These are phyloP conservation scores for Stegophylla sp. DNA, from an alignment of 2,888 invertebrate genomes.

Conservation along the genomic window DNA sequence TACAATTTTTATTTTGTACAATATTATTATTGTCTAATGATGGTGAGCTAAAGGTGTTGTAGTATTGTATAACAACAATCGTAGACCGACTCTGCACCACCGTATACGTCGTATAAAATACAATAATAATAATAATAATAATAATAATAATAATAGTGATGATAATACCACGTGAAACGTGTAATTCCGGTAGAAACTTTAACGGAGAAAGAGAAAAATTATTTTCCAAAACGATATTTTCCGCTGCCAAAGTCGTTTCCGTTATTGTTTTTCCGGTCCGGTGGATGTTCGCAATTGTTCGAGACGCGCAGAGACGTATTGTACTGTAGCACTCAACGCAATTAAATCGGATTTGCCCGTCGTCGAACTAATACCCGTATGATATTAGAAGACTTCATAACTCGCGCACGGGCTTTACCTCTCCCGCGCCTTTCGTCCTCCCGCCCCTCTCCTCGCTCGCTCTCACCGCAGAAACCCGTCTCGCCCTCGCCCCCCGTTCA, in stretches of 20 bases:
- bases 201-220: constrained; percentile 3
- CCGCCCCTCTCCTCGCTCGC: neutral
- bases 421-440: neutral
- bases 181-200: constrained; percentile 20
- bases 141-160: constrained; percentile 38
- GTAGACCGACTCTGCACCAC: too few species aligned
- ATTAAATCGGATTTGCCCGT: constrained; percentile 49
- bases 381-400: constrained; percentile 39
- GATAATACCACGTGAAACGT: constrained; percentile 24
- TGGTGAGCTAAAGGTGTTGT: too few species aligned
- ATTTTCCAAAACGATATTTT: constrained; percentile 20
- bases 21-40: too few species aligned
- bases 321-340: neutral
- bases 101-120: too few species aligned
- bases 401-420: neutral
- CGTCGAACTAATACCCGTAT: constrained; percentile 39
- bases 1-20: too few species aligned
- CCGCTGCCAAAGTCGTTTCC: constrained; percentile 30
- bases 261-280: constrained; percentile 50
- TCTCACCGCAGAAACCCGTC: neutral
- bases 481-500: neutral
- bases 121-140: too few species aligned
- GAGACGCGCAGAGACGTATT: constrained; percentile 3
- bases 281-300: constrained; percentile 28
- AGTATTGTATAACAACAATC: too few species aligned